These are phyloP conservation scores for Tortrix viridana DNA, from an alignment of 2,888 invertebrate genomes.

Conservation along the genomic window DNA sequence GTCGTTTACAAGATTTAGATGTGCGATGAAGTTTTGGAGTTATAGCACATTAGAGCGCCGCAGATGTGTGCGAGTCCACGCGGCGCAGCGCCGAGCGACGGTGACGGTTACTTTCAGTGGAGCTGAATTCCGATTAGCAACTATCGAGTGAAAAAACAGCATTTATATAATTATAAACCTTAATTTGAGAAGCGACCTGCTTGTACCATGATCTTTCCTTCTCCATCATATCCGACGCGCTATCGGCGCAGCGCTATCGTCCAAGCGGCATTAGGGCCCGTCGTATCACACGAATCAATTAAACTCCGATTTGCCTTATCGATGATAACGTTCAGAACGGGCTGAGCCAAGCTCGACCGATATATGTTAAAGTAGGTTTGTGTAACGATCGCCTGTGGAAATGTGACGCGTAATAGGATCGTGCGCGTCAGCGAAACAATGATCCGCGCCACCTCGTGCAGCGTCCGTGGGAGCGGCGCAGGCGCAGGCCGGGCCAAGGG, in stretches of 20 bases:
- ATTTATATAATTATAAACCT: no score
- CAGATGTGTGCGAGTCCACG: no score
- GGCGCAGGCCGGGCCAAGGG: constrained; percentile 7
- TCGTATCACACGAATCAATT: constrained; percentile 30
- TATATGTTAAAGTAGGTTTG: constrained; percentile 5
- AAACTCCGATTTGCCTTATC: constrained; percentile 29
- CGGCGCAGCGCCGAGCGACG: no score
- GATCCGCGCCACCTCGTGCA: background rate
- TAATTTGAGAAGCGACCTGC: background rate
- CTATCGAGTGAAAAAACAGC: no score
- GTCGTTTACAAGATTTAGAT: no score
- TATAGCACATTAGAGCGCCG: no score
- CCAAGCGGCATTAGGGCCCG: constrained; percentile 4
- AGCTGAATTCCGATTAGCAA: no score
- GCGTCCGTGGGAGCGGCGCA: background rate
- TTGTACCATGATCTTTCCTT: background rate
- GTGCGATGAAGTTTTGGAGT: no score
- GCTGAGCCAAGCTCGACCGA: constrained; percentile 5
- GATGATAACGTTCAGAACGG: constrained; percentile 16
- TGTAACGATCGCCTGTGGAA: background rate
- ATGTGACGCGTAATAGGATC: constrained; percentile 8
- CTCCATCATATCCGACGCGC: no score
- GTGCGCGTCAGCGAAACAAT: background rate
- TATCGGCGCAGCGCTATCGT: constrained; percentile 6
- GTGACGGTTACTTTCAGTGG: no score